Evolutionary conservation across 2,113 vertebrate genomes (phyloP).

Genomic region (Grammomys dolichurus): DNA sequence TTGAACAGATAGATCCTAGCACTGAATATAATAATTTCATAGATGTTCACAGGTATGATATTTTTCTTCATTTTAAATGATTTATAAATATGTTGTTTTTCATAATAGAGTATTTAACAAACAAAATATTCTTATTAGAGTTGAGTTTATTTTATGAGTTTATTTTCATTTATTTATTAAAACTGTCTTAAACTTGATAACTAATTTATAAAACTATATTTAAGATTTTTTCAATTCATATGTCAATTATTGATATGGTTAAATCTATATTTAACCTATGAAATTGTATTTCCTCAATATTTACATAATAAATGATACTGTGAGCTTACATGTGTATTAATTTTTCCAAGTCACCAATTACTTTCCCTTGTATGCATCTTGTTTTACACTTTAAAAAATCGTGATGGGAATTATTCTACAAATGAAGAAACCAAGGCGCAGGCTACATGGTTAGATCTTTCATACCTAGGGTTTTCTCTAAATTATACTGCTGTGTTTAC

Average conservation of each 20-base stretch:
- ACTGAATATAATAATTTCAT: constrained; percentile 96
- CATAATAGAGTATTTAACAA: constrained; percentile 26
- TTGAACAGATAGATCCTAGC: constrained; percentile 95
- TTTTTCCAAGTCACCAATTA: not conserved
- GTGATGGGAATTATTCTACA: not conserved
- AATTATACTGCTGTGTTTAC: constrained; percentile 38
- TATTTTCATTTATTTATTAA: constrained; percentile 52
- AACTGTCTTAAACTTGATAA: constrained; percentile 39
- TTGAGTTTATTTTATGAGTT: constrained; percentile 19
- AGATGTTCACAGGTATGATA: constrained; percentile 92
- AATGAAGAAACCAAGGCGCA: constrained; percentile 24
- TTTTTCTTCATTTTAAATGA: constrained; percentile 48
- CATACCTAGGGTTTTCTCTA: not conserved
- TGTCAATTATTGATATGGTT: not conserved
- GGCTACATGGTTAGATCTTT: not conserved
- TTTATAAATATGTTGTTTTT: constrained; percentile 26
- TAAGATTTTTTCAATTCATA: not conserved
- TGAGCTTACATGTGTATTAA: not conserved
- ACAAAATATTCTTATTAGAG: constrained; percentile 2
- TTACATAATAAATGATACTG: not conserved
- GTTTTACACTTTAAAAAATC: constrained; percentile 2
- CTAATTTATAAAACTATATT: constrained; percentile 37
- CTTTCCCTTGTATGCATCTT: not conserved
- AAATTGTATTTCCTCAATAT: constrained; percentile 41
- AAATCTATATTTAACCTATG: constrained; percentile 9